phyloP scores from a whole-genome alignment of 2,113 vertebrate genomes.

The Glareola pratincola region DNA sequence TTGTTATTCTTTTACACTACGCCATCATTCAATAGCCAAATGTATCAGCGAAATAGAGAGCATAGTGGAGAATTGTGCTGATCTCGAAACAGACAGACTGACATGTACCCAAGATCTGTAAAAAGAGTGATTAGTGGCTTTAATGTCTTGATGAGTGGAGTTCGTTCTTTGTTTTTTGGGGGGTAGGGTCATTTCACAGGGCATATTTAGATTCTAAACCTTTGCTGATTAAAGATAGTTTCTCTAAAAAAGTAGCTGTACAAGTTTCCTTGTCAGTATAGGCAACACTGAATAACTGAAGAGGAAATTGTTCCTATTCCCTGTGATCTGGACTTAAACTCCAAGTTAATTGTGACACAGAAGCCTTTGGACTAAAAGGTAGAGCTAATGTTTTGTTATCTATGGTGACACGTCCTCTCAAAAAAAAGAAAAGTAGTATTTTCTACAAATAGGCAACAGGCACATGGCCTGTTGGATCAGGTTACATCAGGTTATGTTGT shows the following conservation, averaged over 20 bases:
- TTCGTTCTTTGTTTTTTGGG: neutral
- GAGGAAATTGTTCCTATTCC: slow-evolving; percentile 14
- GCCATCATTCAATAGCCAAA: neutral
- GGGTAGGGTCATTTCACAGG: neutral
- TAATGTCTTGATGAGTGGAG: neutral
- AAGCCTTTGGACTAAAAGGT: slow-evolving; percentile 17
- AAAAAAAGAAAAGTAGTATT: slow-evolving; percentile 51
- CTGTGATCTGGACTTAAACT: neutral
- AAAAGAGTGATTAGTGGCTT: neutral
- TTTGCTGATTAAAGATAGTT: slow-evolving; percentile 28
- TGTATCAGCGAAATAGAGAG: neutral
- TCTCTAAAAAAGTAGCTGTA: neutral
- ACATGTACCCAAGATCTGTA: neutral
- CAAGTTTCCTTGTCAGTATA: neutral
- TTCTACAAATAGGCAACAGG: slow-evolving; percentile 70
- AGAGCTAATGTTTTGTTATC: slow-evolving; percentile 14
- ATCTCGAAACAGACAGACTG: neutral
- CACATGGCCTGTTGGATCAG: slow-evolving; percentile 70
- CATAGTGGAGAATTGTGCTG: neutral
- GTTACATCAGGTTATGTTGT: slow-evolving; percentile 58
- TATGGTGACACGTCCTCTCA: slow-evolving; percentile 5
- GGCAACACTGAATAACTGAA: neutral
- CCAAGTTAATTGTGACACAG: neutral
- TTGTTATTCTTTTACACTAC: neutral
- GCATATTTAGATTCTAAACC: neutral